Base-by-base conservation (phyloP, 2,888 invertebrate genomes). In the Augochlorella aurata region DNA sequence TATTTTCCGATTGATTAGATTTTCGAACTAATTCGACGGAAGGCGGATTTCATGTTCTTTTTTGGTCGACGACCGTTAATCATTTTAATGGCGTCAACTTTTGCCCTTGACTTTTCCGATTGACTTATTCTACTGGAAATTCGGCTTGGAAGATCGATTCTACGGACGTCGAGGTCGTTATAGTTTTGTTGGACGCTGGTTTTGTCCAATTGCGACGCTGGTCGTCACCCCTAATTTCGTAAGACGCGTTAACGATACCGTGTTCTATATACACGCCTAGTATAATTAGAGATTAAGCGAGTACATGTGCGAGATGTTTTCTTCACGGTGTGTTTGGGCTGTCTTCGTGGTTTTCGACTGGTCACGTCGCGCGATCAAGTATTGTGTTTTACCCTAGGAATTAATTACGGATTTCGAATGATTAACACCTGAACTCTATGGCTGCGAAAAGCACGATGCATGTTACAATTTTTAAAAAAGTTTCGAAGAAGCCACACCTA, bases 201-300 rank as follows among this genome's bases (percentile, higher is more conserved):
- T 86, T 88, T 89, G 90, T 89, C 87, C 86, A 45, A 72, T 72
- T 9, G 47, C 72, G 90, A 87, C 89, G 90, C 90, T 89, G 90
- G 90, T 87, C 90, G 90, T 90, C 89, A 66, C 9, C 54, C 1
- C 10, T 58, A 38, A 16, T 18, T 67, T 66, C 52, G 58, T 58
- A 58, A 12, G 24, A n/a, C 45, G 18, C 47, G 54, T 38, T 14
- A 24, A 47, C 70, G 49, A 70, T 61, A 58, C 9, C 18, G 12
- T 52, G 50, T 80, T 63, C 52, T 58, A 65, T 52, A 65, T 54
- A 74, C 65, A 52, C 49, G 50, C 24, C 18, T 54, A 65, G 38
- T 38, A 58, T 58, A 67, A 14, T 67, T 24, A 52, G 65, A 14
- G 50, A 29, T 70, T 77, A 73, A 69, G 65, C n/a, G 12, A 65